Conservation (phyloP, 1,140 invertebrate genomes). For the Listronotus bonariensis region DNA sequence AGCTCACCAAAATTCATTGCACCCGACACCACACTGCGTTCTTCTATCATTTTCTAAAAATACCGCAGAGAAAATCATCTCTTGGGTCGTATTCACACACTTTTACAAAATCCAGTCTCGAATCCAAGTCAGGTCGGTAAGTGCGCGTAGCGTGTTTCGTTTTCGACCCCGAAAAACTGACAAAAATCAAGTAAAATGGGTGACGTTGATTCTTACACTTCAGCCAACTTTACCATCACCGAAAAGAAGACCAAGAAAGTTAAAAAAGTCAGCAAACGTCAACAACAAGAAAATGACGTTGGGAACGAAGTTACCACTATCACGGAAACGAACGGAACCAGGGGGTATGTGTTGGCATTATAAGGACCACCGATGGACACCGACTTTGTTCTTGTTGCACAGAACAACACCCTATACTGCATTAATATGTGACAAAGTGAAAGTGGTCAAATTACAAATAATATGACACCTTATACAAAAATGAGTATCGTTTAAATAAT, state of each 20-base stretch:
- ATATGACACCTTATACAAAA: neutral
- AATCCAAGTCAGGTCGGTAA: slow-evolving; percentile 39
- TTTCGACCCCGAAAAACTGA: slow-evolving; percentile 15
- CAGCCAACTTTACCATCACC: slow-evolving; percentile 80
- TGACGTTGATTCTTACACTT: slow-evolving; percentile 75
- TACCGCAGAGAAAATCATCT: slow-evolving; percentile 49
- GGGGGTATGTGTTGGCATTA: slow-evolving; percentile 78
- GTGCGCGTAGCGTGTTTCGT: slow-evolving; percentile 35
- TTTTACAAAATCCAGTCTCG: slow-evolving; percentile 50
- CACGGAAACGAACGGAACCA: slow-evolving; percentile 69
- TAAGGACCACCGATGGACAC: slow-evolving; percentile 7
- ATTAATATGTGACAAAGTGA: neutral
- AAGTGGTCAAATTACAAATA: neutral
- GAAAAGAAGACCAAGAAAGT: slow-evolving; percentile 87
- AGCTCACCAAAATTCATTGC: slow-evolving; percentile 35
- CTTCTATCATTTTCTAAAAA: slow-evolving; percentile 57
- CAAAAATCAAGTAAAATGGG: slow-evolving; percentile 64
- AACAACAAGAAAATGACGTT: slow-evolving; percentile 72
- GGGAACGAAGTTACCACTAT: slow-evolving; percentile 78
- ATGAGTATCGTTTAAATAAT: too few species aligned
- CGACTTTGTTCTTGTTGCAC: slow-evolving; percentile 1
- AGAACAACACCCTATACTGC: slow-evolving; percentile 8
- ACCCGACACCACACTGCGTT: slow-evolving; percentile 52
- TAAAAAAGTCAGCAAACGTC: slow-evolving; percentile 82
- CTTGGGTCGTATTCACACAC: slow-evolving; percentile 45